phyloP scores from a whole-genome alignment of 2,113 vertebrate genomes.

The Pachycephala philippinensis region DNA sequence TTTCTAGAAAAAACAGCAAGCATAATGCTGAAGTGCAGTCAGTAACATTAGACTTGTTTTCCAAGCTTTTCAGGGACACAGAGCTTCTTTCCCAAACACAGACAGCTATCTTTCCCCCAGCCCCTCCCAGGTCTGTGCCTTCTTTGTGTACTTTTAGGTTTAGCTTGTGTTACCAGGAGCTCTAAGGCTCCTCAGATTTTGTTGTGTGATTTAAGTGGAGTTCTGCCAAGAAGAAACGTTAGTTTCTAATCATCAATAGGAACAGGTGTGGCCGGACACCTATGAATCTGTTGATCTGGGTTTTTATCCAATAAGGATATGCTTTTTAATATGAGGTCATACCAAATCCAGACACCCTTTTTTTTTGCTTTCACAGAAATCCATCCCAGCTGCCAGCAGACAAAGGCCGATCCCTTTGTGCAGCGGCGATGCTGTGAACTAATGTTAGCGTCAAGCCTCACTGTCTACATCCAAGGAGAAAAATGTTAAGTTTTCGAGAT shows the following conservation, averaged over 20 bases:
- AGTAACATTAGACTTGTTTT: neutral
- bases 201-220: neutral
- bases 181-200: neutral
- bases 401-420: constrained; percentile 4
- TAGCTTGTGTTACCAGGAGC: neutral
- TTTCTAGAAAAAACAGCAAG: neutral
- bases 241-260: constrained; percentile 20
- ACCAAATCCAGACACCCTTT: neutral
- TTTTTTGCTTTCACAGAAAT: neutral
- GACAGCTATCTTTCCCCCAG: neutral
- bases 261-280: neutral
- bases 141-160: neutral
- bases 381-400: neutral
- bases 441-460: neutral
- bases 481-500: constrained; percentile 35
- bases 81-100: neutral
- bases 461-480: neutral
- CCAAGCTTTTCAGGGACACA: neutral
- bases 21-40: neutral
- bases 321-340: neutral
- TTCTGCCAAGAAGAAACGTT: neutral
- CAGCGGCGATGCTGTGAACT: neutral
- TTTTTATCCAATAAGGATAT: neutral
- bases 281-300: neutral
- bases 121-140: neutral